These are phyloP conservation scores for Cephus pulcher DNA, from an alignment of 2,888 invertebrate species.

Conservation along the genomic window DNA sequence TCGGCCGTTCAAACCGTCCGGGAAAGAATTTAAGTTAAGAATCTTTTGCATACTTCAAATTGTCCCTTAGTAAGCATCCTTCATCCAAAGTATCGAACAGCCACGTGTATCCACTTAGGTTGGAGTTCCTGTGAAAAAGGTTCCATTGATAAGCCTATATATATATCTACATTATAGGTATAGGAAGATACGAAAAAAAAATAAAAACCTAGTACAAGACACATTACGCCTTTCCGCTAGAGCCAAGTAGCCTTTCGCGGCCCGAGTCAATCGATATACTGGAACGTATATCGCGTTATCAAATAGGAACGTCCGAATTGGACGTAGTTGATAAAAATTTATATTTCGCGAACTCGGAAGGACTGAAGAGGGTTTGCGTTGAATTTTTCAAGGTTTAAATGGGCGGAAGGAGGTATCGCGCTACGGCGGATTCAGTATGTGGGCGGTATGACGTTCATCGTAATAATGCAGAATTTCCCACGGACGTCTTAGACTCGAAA, in stretches of 20 bases:
- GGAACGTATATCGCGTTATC: conserved; percentile 10
- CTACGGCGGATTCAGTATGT: background rate
- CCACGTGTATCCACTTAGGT: background rate
- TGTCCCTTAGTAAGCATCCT: background rate
- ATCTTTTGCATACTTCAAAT: background rate
- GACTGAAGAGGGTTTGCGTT: background rate
- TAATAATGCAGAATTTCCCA: background rate
- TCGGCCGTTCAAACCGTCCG: background rate
- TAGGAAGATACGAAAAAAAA: background rate
- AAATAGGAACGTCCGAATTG: conserved; percentile 19
- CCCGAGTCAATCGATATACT: background rate
- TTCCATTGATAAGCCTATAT: background rate
- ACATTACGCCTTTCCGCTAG: background rate
- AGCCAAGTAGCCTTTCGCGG: background rate
- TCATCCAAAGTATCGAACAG: background rate
- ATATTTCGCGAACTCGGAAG: background rate
- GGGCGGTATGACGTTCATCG: background rate
- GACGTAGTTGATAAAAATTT: background rate
- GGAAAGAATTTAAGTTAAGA: background rate
- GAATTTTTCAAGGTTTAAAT: background rate
- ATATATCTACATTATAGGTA: background rate
- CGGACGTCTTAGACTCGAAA: background rate
- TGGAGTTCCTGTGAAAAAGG: background rate
- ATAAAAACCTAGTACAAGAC: background rate
- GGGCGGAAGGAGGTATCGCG: background rate